These are phyloP conservation scores for Barypeithes pellucidus DNA, from an alignment of 2,888 invertebrate genomes.

Conservation along the genomic window DNA sequence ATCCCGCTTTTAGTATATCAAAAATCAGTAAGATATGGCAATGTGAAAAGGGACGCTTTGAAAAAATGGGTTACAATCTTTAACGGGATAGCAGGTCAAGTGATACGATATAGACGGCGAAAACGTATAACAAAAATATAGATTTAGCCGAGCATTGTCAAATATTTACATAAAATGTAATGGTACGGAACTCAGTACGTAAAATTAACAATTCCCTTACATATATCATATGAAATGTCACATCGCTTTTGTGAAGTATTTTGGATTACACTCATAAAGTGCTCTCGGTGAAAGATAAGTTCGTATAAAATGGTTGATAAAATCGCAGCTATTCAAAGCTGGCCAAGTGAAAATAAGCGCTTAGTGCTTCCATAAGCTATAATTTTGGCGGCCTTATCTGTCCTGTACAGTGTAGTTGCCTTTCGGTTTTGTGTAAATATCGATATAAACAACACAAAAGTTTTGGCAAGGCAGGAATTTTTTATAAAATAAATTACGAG, in stretches of 20 bases:
- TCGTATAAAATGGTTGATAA: conserved; percentile 31
- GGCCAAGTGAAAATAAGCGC: conserved; percentile 35
- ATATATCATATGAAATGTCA: conserved; percentile 17
- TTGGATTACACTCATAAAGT: conserved; percentile 27
- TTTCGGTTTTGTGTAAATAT: conserved; percentile 13
- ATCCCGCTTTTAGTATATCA: no score
- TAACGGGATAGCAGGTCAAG: no score
- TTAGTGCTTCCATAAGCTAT: conserved; percentile 32
- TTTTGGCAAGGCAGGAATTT: not conserved
- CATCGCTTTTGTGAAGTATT: conserved; percentile 18
- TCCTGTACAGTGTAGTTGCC: conserved; percentile 18
- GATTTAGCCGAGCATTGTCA: not conserved
- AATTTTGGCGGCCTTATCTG: conserved; percentile 36
- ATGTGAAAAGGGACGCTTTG: no score
- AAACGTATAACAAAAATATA: not conserved
- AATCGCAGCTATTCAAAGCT: conserved; percentile 35
- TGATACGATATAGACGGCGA: no score
- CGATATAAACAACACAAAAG: not conserved
- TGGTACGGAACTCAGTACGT: not conserved
- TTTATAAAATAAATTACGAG: no score
- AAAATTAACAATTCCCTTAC: conserved; percentile 1
- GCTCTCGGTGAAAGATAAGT: conserved; percentile 29
- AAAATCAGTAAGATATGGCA: no score
- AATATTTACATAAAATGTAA: not conserved
- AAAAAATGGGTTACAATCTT: no score